phyloP scores from a whole-genome alignment of 2,888 invertebrate genomes.

The Trypoxylon attenuatum region DNA sequence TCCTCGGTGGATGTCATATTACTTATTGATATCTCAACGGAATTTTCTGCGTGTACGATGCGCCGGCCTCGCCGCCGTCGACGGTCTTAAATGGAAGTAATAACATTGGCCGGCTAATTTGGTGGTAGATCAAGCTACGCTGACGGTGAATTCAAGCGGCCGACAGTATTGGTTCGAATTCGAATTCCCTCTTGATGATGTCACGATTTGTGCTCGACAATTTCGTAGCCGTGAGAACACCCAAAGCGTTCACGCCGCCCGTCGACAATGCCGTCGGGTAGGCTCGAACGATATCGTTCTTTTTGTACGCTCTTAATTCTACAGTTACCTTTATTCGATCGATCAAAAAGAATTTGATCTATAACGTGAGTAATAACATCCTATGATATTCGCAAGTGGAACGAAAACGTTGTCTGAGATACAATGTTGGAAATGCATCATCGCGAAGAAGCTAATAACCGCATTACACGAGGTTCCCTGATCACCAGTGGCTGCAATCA shows the following conservation, averaged over 20 bases:
- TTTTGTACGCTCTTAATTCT: neutral
- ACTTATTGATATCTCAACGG: conserved; percentile 55
- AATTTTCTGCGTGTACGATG: conserved; percentile 47
- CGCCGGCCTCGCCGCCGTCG: conserved; percentile 17
- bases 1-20: conserved; percentile 60
- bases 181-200: conserved; percentile 53
- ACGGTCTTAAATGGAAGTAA: conserved; percentile 51
- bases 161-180: conserved; percentile 38
- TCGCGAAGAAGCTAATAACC: neutral
- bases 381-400: too few relatives aligned
- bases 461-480: neutral
- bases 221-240: conserved; percentile 49
- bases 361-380: too few relatives aligned
- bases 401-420: too few relatives aligned
- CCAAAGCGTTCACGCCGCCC: conserved; percentile 15
- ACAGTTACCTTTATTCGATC: neutral
- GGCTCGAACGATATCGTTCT: too few relatives aligned
- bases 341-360: too few relatives aligned
- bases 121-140: conserved; percentile 48
- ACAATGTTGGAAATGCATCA: too few relatives aligned
- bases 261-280: neutral
- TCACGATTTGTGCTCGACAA: conserved; percentile 50
- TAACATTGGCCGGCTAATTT: conserved; percentile 46
- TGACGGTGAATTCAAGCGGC: conserved; percentile 41
- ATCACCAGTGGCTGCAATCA: neutral